Percentiles rank a stretch among this genome's conserved stretches.
These are phyloP conservation scores for Meteorus cinctellus DNA, from an alignment of 2,888 invertebrate genomes.

Conservation along the genomic window DNA sequence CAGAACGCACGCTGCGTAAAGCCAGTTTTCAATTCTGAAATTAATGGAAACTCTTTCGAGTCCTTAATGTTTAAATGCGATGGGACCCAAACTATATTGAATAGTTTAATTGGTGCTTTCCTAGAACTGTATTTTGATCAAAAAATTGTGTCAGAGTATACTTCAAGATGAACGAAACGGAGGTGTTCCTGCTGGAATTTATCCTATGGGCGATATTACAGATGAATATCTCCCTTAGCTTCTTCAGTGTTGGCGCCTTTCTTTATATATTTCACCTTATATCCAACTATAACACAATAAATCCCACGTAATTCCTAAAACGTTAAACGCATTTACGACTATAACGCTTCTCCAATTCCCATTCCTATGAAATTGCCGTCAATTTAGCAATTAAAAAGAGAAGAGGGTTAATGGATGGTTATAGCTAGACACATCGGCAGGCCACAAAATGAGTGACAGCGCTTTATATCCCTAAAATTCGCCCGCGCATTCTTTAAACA, in stretches of 20 bases:
- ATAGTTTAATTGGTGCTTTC: constrained; percentile 48
- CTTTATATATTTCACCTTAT: constrained; percentile 20
- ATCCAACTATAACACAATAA: constrained; percentile 44
- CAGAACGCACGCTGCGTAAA: constrained; percentile 43
- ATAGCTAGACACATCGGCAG: constrained; percentile 68
- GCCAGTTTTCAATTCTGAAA: constrained; percentile 44
- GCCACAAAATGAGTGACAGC: constrained; percentile 68
- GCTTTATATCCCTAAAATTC: constrained; percentile 11
- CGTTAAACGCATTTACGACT: constrained; percentile 43
- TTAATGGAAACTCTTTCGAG: constrained; percentile 47
- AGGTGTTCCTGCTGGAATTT: constrained; percentile 32
- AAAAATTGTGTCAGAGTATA: neutral
- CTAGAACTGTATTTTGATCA: constrained; percentile 43
- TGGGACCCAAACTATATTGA: neutral
- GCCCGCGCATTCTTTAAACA: neutral
- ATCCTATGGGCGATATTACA: constrained; percentile 31
- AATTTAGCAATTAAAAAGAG: constrained; percentile 73
- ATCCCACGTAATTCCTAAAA: constrained; percentile 53
- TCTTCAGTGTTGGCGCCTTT: constrained; percentile 36
- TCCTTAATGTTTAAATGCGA: constrained; percentile 6
- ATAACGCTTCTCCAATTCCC: constrained; percentile 60
- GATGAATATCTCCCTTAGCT: constrained; percentile 4
- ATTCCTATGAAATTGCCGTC: constrained; percentile 71
- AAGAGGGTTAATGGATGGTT: constrained; percentile 71
- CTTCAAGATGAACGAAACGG: neutral